Conservation (phyloP, 2,797 vertebrate genomes). For the Gadopsis bispinosus region DNA sequence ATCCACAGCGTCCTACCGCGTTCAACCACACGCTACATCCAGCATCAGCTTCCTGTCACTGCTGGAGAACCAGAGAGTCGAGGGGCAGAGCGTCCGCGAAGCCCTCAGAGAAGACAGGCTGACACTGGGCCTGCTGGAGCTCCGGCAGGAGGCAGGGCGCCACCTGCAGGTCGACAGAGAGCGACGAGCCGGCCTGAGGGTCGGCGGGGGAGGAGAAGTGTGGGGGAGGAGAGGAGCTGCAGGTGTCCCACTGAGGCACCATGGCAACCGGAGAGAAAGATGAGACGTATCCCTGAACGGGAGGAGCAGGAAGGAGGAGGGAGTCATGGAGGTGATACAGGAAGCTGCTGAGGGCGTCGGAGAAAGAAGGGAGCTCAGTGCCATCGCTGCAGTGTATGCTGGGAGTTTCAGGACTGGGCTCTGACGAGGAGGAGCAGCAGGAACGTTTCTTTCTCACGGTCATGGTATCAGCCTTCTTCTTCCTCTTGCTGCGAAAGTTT, state of each 20-base stretch:
- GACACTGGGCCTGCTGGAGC: conserved; percentile 63
- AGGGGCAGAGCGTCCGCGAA: conserved; percentile 84
- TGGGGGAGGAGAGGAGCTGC: conserved; percentile 63
- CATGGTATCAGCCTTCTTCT: conserved; percentile 88
- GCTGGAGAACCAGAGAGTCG: conserved; percentile 62
- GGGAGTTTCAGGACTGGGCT: conserved; percentile 82
- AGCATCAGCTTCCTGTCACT: conserved; percentile 10
- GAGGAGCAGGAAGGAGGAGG: conserved; percentile 28
- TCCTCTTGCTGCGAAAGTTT: conserved; percentile 95
- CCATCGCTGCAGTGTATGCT: conserved; percentile 75
- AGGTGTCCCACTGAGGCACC: conserved; percentile 87
- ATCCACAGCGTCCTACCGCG: background rate
- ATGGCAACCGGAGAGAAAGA: conserved; percentile 82
- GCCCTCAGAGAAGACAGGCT: conserved; percentile 71
- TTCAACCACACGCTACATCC: background rate
- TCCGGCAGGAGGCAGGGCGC: conserved; percentile 27
- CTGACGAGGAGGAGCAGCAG: conserved; percentile 60
- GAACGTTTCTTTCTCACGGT: conserved; percentile 8
- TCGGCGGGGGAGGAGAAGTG: conserved; percentile 68
- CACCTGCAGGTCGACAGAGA: conserved; percentile 68
- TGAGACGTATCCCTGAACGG: conserved; percentile 80
- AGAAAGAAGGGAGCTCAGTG: conserved; percentile 73
- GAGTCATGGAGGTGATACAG: conserved; percentile 76
- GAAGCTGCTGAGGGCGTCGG: conserved; percentile 83
- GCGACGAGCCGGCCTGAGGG: conserved; percentile 71